These are phyloP conservation scores for Sanderia malayensis DNA, from an alignment of 30 jellyfish, hydroid and myxozoan genomes.

Conservation along the genomic window DNA sequence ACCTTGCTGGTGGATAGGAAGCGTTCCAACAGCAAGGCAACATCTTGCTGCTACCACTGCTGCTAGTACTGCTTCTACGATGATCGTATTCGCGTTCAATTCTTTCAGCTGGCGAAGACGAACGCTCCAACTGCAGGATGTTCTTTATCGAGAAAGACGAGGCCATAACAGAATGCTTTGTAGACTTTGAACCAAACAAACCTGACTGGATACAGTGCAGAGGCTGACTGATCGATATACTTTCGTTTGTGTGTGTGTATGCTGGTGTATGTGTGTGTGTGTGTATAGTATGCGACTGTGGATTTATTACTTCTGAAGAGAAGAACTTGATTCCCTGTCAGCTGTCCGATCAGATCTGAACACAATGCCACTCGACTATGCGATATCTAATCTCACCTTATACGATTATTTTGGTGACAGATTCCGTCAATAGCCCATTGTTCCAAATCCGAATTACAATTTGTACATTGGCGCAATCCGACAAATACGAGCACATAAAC, in stretches of 20 bases:
- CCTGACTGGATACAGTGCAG: too few species aligned
- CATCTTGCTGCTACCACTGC: too few species aligned
- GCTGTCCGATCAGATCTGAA: slow-evolving; percentile 62
- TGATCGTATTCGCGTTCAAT: too few species aligned
- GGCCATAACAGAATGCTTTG: background rate
- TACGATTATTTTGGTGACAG: slow-evolving; percentile 77
- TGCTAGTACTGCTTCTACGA: too few species aligned
- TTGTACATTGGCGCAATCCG: slow-evolving; percentile 78
- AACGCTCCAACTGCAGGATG: slow-evolving; percentile 57
- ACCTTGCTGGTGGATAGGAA: slow-evolving; percentile 6
- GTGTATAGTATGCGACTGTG: too few species aligned
- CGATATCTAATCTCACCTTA: slow-evolving; percentile 58
- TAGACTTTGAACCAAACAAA: too few species aligned
- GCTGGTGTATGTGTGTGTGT: too few species aligned
- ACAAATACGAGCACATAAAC: slow-evolving; percentile 63
- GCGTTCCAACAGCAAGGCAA: slow-evolving; percentile 66
- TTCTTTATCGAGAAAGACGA: slow-evolving; percentile 61
- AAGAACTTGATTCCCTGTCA: slow-evolving; percentile 15
- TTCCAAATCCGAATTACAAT: slow-evolving; percentile 80
- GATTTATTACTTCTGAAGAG: too few species aligned
- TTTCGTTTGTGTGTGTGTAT: too few species aligned
- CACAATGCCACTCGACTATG: slow-evolving; percentile 56
- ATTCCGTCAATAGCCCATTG: slow-evolving; percentile 78
- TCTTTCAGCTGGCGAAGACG: slow-evolving; percentile 61
- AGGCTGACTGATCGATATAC: too few species aligned